phyloP scores from a whole-genome alignment of 2,888 invertebrate genomes.

The Melieria crassipennis region DNA sequence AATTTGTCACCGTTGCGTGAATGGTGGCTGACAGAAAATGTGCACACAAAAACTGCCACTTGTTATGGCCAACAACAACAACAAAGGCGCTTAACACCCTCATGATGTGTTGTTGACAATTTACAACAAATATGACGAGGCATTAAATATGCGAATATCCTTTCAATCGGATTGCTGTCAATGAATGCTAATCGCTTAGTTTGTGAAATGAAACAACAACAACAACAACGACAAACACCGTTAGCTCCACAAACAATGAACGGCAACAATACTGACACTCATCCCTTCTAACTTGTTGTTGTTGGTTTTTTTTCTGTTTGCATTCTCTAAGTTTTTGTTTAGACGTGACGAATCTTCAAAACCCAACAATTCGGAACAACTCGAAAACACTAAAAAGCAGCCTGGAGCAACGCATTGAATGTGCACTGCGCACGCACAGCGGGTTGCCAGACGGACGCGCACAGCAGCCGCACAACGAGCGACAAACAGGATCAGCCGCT shows the following conservation, averaged over 20 bases:
- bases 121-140: conserved; percentile 6
- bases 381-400: conserved; percentile 32
- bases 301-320: conserved; percentile 27
- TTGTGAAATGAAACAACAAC: conserved; percentile 38
- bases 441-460: conserved; percentile 43
- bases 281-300: no score
- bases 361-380: conserved; percentile 19
- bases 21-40: conserved; percentile 40
- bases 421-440: conserved; percentile 51
- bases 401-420: conserved; percentile 15
- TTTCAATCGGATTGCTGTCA: conserved; percentile 56
- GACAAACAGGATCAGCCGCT: conserved; percentile 35
- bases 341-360: conserved; percentile 41
- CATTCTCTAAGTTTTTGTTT: background rate
- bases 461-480: conserved; percentile 33
- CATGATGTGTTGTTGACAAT: conserved; percentile 8
- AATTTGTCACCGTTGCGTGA: conserved; percentile 43
- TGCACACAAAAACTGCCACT: conserved; percentile 23
- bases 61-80: conserved; percentile 41
- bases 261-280: background rate
- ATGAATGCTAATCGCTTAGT: conserved; percentile 56
- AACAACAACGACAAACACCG: conserved; percentile 31
- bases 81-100: conserved; percentile 37
- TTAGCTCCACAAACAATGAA: conserved; percentile 27
- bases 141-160: conserved; percentile 44